Base-by-base conservation (phyloP, 2,797 vertebrate species). In the Bradypodion ventrale region DNA sequence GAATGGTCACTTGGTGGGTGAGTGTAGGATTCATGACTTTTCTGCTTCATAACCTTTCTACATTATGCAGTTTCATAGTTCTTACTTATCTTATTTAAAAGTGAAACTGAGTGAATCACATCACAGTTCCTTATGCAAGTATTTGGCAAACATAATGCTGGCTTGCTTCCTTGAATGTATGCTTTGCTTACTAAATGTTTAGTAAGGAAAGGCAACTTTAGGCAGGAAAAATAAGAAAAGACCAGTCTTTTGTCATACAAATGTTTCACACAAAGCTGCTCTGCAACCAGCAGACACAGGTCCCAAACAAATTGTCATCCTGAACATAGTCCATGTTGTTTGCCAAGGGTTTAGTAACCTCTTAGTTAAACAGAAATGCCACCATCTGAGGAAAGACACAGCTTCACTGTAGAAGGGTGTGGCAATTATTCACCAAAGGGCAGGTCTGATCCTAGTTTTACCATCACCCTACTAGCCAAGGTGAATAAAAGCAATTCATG, bases 61-160 rank as follows among this genome's bases (percentile, higher is more conserved):
- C 19, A 59, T 59, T 88, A 60, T 89, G 90, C 85, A 93, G 93
- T 87, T 2, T 19, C 60, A 19, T 29, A 82, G 92, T 92, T 89
- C 84, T 93, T 73, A 87, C 90, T 94, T 92, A 81, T 92, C 85
- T 88, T 78, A 75, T 90, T 88, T 86, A 82, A 89, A 88, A 87
- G 84, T 84, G 78, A 89, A 82, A 74, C 7, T 69, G 62, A 9
- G 60, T 82, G 77, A 83, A 74, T 78, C 80, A 44, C 19, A 69
- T 19, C 27, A 46, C 37, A 84, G 29, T 9, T 37, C 66, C 27
- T 37, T 12, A n/a, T 76, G n/a, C 62, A 44, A 70, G 49, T 49
- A 49, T 84, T 88, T 83, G 72, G 76, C 86, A 74, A 25, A 49
- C 8, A 65, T 59, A 19, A 73, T 79, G 25, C 59, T 60, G n/a